Evolutionary conservation across 2,797 vertebrate genomes (phyloP).

Genomic region (Schizothorax lantsangensis): DNA sequence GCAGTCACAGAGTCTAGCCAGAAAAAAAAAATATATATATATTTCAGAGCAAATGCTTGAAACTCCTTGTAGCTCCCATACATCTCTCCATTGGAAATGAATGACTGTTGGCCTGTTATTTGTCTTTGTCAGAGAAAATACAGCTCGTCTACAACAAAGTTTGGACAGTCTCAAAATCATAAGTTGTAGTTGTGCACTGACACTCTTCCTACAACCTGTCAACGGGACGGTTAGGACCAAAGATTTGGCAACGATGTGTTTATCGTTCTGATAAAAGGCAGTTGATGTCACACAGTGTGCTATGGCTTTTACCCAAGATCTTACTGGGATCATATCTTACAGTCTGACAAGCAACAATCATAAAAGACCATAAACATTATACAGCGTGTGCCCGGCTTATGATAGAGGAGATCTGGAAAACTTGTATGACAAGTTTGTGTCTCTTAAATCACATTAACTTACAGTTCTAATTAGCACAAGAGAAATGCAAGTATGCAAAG

Average conservation of each 20-base stretch:
- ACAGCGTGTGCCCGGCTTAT: not conserved
- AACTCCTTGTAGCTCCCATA: not conserved
- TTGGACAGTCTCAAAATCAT: not conserved
- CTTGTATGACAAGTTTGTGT: not conserved
- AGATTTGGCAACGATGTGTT: slow-evolving; percentile 7
- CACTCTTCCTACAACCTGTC: not conserved
- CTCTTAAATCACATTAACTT: slow-evolving; percentile 1
- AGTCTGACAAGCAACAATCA: slow-evolving; percentile 14
- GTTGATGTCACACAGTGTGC: not conserved
- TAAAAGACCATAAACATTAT: not conserved
- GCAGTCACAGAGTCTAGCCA: not conserved
- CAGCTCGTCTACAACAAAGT: not conserved
- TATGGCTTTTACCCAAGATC: not conserved
- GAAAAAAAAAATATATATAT: not conserved
- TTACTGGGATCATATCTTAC: not conserved
- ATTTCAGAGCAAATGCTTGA: not conserved
- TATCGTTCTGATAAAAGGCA: slow-evolving; percentile 1
- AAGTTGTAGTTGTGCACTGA: not conserved
- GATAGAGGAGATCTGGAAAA: not conserved
- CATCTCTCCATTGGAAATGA: not conserved
- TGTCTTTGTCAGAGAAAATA: not conserved
- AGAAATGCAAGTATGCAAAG: not conserved
- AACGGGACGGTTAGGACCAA: not conserved
- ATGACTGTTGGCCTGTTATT: not conserved
- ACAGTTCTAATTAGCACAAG: not conserved